A percentile compares a stretch with the other conserved stretches of the same genome.
These are phyloP conservation scores for Leucoraja ocellata DNA, from an alignment of 2,797 vertebrate species.

Conservation along the genomic window DNA sequence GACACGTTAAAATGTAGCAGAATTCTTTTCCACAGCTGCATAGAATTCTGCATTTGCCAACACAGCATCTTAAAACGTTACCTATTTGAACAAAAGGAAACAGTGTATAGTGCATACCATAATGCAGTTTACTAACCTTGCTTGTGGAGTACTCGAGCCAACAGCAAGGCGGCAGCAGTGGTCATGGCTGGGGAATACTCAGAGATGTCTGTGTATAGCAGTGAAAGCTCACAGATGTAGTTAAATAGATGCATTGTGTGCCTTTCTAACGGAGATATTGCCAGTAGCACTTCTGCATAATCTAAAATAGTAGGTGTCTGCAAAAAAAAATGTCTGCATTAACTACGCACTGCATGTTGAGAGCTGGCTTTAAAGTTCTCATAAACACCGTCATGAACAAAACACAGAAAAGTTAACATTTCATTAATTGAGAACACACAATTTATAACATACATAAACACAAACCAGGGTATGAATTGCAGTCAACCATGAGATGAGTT, in stretches of 20 bases:
- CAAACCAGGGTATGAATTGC: neutral
- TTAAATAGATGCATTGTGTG: constrained; percentile 75
- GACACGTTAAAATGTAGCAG: neutral
- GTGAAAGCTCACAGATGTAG: constrained; percentile 87
- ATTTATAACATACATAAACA: neutral
- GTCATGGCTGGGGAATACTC: constrained; percentile 66
- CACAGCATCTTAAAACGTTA: neutral
- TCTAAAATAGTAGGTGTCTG: constrained; percentile 83
- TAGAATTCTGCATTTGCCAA: neutral
- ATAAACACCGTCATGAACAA: neutral
- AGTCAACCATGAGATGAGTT: neutral
- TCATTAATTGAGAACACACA: neutral
- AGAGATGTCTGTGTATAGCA: constrained; percentile 74
- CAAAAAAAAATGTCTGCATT: neutral
- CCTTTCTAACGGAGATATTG: constrained; percentile 63
- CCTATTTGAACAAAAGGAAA: no score
- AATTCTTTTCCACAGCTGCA: neutral
- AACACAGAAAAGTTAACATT: neutral
- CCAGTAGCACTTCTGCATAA: constrained; percentile 79
- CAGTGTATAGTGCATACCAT: neutral
- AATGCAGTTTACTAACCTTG: constrained; percentile 64
- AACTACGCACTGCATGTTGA: neutral
- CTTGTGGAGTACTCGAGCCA: constrained; percentile 73
- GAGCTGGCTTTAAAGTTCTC: neutral
- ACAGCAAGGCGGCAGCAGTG: constrained; percentile 75